Evolutionary conservation across 2,797 vertebrate species (phyloP).

Genomic region (Valencia hispanica): DNA sequence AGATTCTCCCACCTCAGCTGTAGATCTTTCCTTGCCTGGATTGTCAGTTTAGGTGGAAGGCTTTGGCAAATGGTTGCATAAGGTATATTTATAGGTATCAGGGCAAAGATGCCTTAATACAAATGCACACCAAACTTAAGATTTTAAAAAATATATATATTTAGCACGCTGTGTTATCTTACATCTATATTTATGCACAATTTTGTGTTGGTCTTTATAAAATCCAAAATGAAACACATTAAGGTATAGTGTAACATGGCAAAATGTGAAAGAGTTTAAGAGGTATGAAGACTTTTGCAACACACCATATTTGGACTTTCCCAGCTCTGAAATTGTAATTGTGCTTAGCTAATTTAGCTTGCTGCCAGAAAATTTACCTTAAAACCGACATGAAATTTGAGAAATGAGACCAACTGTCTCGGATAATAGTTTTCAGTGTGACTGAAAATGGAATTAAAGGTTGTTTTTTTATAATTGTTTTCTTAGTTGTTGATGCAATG

Average conservation of each 20-base stretch:
- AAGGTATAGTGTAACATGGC: background rate
- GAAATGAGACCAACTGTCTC: background rate
- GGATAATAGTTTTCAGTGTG: background rate
- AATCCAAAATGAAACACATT: background rate
- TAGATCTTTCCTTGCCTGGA: too few species aligned
- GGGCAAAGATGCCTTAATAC: too few species aligned
- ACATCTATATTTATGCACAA: background rate
- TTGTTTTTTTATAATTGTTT: too few species aligned
- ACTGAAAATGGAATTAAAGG: background rate
- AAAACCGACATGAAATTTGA: background rate
- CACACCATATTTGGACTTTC: background rate
- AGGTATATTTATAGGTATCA: background rate
- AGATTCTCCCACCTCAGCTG: too few species aligned
- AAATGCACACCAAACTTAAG: background rate
- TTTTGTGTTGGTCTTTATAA: background rate
- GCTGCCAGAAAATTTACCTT: background rate
- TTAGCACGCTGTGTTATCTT: background rate
- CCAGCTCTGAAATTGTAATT: background rate
- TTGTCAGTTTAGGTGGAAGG: background rate
- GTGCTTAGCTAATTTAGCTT: background rate
- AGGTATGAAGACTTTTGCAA: conserved; percentile 1
- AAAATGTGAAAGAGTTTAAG: background rate
- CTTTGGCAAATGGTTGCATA: too few species aligned
- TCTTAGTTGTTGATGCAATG: conserved; percentile 2
- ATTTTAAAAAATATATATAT: background rate